A percentile compares a stretch with the other conserved stretches of the same genome.
These are phyloP conservation scores for Zootoca vivipara DNA, from an alignment of 2,113 vertebrate genomes.

Conservation along the genomic window DNA sequence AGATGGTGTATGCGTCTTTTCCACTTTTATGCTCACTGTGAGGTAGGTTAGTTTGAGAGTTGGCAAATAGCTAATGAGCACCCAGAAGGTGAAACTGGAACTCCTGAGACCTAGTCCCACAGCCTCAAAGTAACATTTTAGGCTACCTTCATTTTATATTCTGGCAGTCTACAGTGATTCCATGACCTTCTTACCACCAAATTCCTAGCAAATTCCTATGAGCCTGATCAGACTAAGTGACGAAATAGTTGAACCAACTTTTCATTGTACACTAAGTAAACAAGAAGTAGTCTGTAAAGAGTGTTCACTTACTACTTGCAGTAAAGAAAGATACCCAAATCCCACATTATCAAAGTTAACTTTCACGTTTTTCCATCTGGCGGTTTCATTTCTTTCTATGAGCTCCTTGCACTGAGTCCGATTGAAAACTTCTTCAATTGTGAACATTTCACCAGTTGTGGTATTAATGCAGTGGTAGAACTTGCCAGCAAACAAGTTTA, in stretches of 20 bases:
- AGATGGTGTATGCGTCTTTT: no score
- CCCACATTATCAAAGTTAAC: conserved; percentile 97
- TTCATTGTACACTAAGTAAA: conserved; percentile 9
- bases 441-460: conserved; percentile 68
- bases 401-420: conserved; percentile 72
- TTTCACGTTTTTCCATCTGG: conserved; percentile 88
- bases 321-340: conserved; percentile 92
- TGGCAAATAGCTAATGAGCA: no score
- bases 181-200: background rate
- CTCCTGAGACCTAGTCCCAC: no score
- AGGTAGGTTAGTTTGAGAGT: no score
- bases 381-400: conserved; percentile 77
- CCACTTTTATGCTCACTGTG: no score
- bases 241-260: background rate
- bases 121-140: background rate
- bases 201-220: background rate
- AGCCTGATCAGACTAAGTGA: background rate
- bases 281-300: background rate
- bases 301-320: conserved; percentile 89
- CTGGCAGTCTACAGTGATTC: background rate
- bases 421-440: conserved; percentile 72
- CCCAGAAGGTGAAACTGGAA: no score
- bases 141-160: background rate
- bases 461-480: conserved; percentile 85
- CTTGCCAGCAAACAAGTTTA: conserved; percentile 95